Percentiles rank a stretch among this genome's conserved stretches.
Conservation (phyloP, 2,113 vertebrate species). For the Sebastes schlegelii region DNA sequence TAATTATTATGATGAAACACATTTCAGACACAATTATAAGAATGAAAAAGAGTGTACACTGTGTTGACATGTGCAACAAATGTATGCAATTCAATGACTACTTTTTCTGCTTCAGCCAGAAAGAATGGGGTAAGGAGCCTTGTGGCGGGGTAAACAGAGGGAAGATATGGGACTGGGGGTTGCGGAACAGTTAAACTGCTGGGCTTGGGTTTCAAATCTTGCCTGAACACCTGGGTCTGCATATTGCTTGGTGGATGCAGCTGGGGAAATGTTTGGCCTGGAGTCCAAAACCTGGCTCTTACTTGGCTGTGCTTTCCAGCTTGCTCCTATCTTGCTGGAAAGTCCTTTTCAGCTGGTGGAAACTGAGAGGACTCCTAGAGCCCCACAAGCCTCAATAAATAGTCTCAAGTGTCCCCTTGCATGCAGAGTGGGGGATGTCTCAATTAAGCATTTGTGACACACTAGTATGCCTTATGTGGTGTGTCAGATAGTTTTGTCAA, state of each 20-base stretch:
- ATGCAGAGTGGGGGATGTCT: constrained; percentile 59
- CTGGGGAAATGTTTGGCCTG: constrained; percentile 66
- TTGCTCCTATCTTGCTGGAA: constrained; percentile 70
- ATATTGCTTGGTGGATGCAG: constrained; percentile 72
- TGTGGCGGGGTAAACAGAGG: constrained; percentile 42
- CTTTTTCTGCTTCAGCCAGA: constrained; percentile 16
- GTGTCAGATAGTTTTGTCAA: constrained; percentile 33
- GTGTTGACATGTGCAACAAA: constrained; percentile 9
- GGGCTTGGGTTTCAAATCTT: constrained; percentile 74
- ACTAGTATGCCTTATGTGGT: constrained; percentile 48
- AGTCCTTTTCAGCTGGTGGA: constrained; percentile 75
- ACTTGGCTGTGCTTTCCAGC: constrained; percentile 62
- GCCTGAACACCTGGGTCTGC: constrained; percentile 79
- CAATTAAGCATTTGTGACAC: constrained; percentile 72
- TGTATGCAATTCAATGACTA: constrained; percentile 25
- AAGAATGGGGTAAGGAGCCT: constrained; percentile 9
- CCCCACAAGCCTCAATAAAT: constrained; percentile 75
- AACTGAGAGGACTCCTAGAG: constrained; percentile 71
- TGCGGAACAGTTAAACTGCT: constrained; percentile 65
- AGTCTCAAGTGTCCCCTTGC: constrained; percentile 67
- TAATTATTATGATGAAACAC: neutral
- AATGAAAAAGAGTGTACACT: neutral
- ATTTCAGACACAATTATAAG: neutral
- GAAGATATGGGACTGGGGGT: constrained; percentile 49
- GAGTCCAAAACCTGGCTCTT: constrained; percentile 68